Conservation (phyloP, 2,113 vertebrate species). For the Cynocephalus volans region DNA sequence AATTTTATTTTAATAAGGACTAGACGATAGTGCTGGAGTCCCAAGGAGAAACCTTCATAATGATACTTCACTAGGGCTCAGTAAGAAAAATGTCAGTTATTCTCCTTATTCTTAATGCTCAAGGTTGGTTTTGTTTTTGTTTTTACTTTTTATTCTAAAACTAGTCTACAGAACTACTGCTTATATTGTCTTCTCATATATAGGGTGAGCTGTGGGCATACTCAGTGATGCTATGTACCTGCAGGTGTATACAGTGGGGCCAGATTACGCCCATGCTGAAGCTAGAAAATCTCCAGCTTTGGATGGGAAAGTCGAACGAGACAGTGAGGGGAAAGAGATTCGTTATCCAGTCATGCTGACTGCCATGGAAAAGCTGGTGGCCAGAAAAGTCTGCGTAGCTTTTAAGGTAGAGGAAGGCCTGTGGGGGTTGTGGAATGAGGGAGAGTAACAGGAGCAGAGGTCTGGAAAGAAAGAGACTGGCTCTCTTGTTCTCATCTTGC, state of each 20-base stretch:
- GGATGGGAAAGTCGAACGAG: slow-evolving; percentile 98
- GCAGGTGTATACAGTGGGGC: slow-evolving; percentile 99
- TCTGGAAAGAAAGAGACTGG: neutral
- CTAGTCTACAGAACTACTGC: slow-evolving; percentile 69
- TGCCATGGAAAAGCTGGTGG: slow-evolving; percentile 98
- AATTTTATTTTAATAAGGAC: slow-evolving; percentile 56
- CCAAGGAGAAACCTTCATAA: slow-evolving; percentile 17
- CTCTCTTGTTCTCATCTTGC: slow-evolving; percentile 62
- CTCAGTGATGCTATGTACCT: slow-evolving; percentile 85
- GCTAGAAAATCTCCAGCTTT: slow-evolving; percentile 98
- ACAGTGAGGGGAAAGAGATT: slow-evolving; percentile 99
- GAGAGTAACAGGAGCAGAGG: neutral
- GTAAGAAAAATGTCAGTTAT: slow-evolving; percentile 6
- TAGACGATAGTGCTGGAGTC: neutral
- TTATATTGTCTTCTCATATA: slow-evolving; percentile 77
- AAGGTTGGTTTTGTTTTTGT: neutral
- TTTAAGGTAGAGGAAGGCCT: slow-evolving; percentile 93
- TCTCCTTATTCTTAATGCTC: slow-evolving; percentile 46
- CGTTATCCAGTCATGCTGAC: slow-evolving; percentile 99
- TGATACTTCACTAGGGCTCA: neutral
- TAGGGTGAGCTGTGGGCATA: slow-evolving; percentile 78
- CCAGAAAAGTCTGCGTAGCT: slow-evolving; percentile 97
- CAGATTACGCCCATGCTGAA: slow-evolving; percentile 98
- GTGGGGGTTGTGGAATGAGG: neutral
- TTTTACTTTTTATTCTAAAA: neutral